Evolutionary conservation across 2,113 vertebrate genomes (phyloP).

Genomic region (Proteles cristata): DNA sequence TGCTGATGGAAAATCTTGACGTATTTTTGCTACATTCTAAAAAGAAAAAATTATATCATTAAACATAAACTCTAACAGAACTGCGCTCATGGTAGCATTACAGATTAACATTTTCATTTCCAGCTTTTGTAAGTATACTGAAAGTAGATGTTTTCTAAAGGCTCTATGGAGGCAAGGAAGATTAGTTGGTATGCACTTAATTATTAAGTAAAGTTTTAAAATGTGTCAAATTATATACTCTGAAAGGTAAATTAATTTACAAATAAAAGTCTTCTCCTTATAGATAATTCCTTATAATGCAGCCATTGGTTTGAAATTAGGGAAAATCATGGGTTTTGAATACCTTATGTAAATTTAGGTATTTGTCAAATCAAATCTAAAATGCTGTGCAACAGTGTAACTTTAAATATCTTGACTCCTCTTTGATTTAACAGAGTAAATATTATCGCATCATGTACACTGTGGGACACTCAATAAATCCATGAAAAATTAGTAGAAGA

Average conservation of each 20-base stretch:
- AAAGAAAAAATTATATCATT: not conserved
- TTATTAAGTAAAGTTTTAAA: not conserved
- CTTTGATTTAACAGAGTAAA: not conserved
- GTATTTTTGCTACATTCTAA: not conserved
- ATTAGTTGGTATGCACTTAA: not conserved
- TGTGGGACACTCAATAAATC: not conserved
- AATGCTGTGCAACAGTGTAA: not conserved
- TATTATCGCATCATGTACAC: not conserved
- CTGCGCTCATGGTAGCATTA: not conserved
- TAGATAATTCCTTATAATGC: not conserved
- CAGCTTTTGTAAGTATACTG: not conserved
- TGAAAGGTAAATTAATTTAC: not conserved
- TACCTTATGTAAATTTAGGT: not conserved
- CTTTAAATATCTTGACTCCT: not conserved
- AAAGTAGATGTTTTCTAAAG: not conserved
- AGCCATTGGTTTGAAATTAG: not conserved
- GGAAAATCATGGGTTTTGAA: not conserved
- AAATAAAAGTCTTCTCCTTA: not conserved
- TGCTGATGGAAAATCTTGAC: slow-evolving; percentile 37
- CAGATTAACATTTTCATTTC: not conserved
- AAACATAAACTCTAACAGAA: not conserved
- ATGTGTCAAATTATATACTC: not conserved
- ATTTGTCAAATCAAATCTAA: not conserved
- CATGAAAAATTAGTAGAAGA: not conserved
- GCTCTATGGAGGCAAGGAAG: not conserved